Evolutionary conservation across 2,113 vertebrate species (phyloP), one percentile per base, ranked within the genome.

Genomic region (Pelmatolapia mariae): DNA sequence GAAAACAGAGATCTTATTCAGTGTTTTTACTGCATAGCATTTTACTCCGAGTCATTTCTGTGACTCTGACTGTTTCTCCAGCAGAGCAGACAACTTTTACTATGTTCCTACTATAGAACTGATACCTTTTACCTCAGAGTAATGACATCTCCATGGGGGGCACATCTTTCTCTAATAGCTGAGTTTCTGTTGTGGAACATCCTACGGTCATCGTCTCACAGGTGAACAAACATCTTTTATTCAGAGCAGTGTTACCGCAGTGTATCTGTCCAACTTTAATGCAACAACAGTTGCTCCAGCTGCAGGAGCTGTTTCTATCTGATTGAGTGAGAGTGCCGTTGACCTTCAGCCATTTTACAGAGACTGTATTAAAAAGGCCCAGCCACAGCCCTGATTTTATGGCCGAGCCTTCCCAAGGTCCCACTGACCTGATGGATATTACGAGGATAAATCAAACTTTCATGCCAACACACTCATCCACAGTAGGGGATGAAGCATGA

Each of bases 371-470:
- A 96, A 95, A 95, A 94, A 93, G 92, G 91, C 89, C 86, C 88
- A 82, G 94, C 92, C 90, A 90, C 91, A 90, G 93, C 85, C 59
- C 68, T 45, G 88, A 80, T 94, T 95, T 95, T 95, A 95, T 94
- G 91, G 92, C 90, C 82, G 13, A 87, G 89, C 92, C 92, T 89
- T 92, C 66, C 91, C 94, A 95, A 94, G 95, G 92, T 95, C 90
- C 89, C 86, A 33, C 90, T 92, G 94, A 95, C 93, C 94, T 91
- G 93, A 94, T 90, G 87, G 93, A 94, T 95, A 95, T 95, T 95
- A 94, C 88, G 26, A 90, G 94, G 91, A 96, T 96, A 96, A 95
- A 96, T 96, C 95, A 95, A 89, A 92, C 93, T 91, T 95, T 88
- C 83, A 91, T 93, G 92, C 92, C 92, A 91, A 90, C 92, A 87